Evolutionary conservation across 1,140 invertebrate species (phyloP).

Genomic region (Aplysia californica): DNA sequence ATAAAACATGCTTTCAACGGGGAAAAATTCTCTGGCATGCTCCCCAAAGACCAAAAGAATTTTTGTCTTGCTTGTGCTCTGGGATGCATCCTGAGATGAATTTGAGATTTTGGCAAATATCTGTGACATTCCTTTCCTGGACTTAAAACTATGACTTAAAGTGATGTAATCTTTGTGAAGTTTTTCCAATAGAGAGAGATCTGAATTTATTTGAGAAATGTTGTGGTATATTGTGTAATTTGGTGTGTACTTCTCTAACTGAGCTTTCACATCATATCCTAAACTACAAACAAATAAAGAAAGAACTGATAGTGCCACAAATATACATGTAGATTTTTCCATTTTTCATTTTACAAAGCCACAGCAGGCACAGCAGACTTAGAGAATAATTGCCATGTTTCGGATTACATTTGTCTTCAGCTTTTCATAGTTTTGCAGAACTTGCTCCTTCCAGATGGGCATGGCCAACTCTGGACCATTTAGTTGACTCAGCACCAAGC

Average conservation of each 20-base stretch:
- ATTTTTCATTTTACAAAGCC: too few species aligned
- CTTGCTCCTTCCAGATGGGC: too few species aligned
- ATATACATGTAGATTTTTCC: too few species aligned
- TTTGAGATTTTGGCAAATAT: conserved; percentile 54
- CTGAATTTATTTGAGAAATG: conserved; percentile 35
- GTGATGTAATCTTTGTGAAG: conserved; percentile 46
- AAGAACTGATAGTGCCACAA: too few species aligned
- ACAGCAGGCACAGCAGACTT: too few species aligned
- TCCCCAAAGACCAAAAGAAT: conserved; percentile 62
- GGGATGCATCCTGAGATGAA: conserved; percentile 33
- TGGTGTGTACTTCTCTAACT: conserved; percentile 55
- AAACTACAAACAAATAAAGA: too few species aligned
- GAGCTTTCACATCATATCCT: conserved; percentile 59
- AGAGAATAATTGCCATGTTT: too few species aligned
- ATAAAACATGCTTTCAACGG: conserved; percentile 57
- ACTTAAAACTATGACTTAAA: conserved; percentile 39
- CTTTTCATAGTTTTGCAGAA: too few species aligned
- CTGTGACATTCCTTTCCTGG: conserved; percentile 44
- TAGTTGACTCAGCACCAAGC: too few species aligned
- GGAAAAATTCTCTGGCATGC: conserved; percentile 65
- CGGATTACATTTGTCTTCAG: too few species aligned
- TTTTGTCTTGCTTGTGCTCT: conserved; percentile 43
- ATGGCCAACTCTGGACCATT: too few species aligned
- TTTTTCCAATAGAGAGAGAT: conserved; percentile 38
- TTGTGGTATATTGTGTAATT: conserved; percentile 62